Conservation (phyloP, 2,113 vertebrate species). For the Pagrus major region DNA sequence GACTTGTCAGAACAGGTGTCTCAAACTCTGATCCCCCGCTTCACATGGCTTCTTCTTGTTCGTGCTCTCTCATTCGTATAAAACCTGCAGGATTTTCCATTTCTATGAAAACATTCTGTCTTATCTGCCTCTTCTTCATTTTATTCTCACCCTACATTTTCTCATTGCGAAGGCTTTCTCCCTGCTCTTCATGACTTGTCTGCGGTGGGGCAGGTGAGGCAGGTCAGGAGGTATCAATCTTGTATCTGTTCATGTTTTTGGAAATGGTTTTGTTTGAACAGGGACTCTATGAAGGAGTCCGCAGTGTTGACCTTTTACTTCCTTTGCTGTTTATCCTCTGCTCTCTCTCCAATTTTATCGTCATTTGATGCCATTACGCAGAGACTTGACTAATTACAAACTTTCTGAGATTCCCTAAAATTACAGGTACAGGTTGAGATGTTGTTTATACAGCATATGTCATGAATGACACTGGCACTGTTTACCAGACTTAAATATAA, state of each 20-base stretch:
- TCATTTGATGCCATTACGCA: background rate
- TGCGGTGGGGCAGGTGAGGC: background rate
- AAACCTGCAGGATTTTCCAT: slow-evolving; percentile 17
- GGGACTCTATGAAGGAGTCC: background rate
- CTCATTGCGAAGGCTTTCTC: background rate
- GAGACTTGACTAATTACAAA: background rate
- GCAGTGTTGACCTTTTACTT: slow-evolving; percentile 1
- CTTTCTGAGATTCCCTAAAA: slow-evolving; percentile 4
- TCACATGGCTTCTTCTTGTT: slow-evolving; percentile 10
- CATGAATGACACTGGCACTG: background rate
- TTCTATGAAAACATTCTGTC: background rate
- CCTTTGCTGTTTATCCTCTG: background rate
- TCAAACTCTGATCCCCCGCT: slow-evolving; percentile 36
- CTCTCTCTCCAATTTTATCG: background rate
- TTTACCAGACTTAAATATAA: slow-evolving; percentile 6
- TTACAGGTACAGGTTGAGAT: background rate
- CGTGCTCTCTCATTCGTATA: slow-evolving; percentile 8
- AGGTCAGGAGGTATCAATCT: background rate
- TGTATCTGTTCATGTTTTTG: background rate
- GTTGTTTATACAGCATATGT: background rate
- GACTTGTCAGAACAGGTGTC: slow-evolving; percentile 72
- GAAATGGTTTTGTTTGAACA: slow-evolving; percentile 9
- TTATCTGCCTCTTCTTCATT: background rate
- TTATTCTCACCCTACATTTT: background rate
- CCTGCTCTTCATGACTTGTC: background rate